These are phyloP conservation scores for Lindbergichthys nudifrons DNA, from an alignment of 2,797 vertebrate genomes.

Conservation along the genomic window DNA sequence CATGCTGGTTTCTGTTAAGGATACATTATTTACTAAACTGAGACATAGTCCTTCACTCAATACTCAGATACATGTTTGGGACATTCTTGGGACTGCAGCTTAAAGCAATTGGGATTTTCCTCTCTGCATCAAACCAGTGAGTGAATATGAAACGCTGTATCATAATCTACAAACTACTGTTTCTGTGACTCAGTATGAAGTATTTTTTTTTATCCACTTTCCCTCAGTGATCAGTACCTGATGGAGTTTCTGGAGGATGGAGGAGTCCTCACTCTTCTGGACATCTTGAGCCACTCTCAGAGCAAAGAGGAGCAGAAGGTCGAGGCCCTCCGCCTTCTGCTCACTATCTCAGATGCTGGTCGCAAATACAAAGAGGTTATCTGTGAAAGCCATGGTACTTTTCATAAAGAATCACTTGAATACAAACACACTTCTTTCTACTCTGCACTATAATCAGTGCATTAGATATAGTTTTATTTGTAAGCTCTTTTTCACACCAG, in stretches of 20 bases:
- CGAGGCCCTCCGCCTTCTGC: slow-evolving; percentile 85
- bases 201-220: not conserved
- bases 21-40: not conserved
- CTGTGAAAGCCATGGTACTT: slow-evolving; percentile 87
- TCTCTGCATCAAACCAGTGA: slow-evolving; percentile 89
- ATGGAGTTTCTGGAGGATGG: slow-evolving; percentile 89
- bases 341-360: slow-evolving; percentile 81
- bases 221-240: slow-evolving; percentile 85
- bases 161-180: not conserved
- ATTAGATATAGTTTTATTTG: not conserved
- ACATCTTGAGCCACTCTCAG: slow-evolving; percentile 85
- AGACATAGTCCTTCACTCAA: slow-evolving; percentile 75
- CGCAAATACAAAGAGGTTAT: slow-evolving; percentile 90
- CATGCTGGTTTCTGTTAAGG: not conserved
- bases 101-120: slow-evolving; percentile 86
- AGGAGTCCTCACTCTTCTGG: slow-evolving; percentile 86
- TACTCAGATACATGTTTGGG: slow-evolving; percentile 86
- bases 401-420: not conserved
- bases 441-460: not conserved
- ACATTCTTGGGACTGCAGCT: slow-evolving; percentile 85
- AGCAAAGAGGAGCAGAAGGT: slow-evolving; percentile 84
- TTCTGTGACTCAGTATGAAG: not conserved
- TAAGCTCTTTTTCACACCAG: not conserved
- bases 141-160: slow-evolving; percentile 40
- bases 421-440: not conserved